These are phyloP conservation scores for Gephyroberyx darwinii DNA, from an alignment of 2,797 vertebrate genomes.

Conservation along the genomic window DNA sequence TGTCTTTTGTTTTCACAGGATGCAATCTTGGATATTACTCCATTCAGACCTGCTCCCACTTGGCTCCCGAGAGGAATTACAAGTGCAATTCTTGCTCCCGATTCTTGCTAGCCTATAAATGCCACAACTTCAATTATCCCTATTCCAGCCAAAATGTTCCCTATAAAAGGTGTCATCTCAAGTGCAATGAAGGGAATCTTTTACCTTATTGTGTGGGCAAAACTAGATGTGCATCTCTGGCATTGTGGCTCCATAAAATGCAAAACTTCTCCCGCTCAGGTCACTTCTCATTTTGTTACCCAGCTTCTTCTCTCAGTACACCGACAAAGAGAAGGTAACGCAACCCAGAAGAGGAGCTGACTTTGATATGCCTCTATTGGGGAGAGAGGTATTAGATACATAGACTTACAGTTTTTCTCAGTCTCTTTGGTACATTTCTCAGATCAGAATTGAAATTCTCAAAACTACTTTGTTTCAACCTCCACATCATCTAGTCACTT, in stretches of 20 bases:
- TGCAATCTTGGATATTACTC: neutral
- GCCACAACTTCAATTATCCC: neutral
- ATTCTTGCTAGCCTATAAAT: conserved; percentile 4
- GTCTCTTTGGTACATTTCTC: too few species aligned
- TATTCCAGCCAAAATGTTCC: neutral
- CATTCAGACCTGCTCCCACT: neutral
- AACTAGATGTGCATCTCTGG: neutral
- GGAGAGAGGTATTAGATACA: neutral
- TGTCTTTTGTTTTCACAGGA: too few species aligned
- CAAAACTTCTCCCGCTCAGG: neutral
- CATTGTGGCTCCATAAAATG: neutral
- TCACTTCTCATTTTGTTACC: neutral
- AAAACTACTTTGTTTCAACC: too few species aligned
- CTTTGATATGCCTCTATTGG: neutral
- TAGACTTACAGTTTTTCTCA: too few species aligned
- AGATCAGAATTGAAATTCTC: too few species aligned
- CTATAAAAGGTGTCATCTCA: neutral
- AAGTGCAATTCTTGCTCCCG: neutral
- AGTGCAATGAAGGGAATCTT: neutral
- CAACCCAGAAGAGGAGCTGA: neutral
- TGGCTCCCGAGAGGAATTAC: neutral
- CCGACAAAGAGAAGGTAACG: neutral
- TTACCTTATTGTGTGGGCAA: neutral
- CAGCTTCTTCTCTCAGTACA: neutral
- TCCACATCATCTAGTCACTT: too few species aligned